Percentiles rank a stretch among this genome's conserved stretches.
Evolutionary conservation across 2,888 invertebrate species (phyloP).

Genomic region (Cephus nigrinus): DNA sequence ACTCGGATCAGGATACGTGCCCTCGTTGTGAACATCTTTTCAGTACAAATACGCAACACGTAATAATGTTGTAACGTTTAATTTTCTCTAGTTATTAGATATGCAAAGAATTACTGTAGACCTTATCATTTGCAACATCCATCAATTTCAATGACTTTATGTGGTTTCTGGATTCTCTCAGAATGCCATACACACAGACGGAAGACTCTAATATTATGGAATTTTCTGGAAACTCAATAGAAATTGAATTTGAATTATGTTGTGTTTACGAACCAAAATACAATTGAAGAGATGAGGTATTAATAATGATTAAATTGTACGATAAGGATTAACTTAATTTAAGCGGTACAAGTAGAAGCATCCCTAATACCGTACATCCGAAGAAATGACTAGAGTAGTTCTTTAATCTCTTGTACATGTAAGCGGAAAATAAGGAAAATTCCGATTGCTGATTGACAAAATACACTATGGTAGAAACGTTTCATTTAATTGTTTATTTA

Average conservation of each 20-base stretch:
- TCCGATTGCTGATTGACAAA: conserved; percentile 29
- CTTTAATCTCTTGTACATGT: conserved; percentile 30
- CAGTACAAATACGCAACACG: conserved; percentile 42
- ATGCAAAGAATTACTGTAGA: conserved; percentile 33
- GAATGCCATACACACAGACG: background rate
- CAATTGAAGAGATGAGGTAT: conserved; percentile 35
- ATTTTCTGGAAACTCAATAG: background rate
- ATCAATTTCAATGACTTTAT: conserved; percentile 26
- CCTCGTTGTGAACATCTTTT: conserved; percentile 38
- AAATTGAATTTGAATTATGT: conserved; percentile 29
- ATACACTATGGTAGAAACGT: conserved; percentile 6
- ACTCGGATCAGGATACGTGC: conserved; percentile 37
- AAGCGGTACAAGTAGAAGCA: conserved; percentile 29
- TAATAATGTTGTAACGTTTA: conserved; percentile 33
- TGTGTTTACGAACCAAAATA: conserved; percentile 37
- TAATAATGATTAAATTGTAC: conserved; percentile 36
- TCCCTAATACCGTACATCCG: conserved; percentile 31
- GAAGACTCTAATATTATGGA: background rate
- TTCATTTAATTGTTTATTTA: background rate
- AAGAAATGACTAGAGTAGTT: conserved; percentile 30
- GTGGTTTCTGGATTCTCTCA: background rate
- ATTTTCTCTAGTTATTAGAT: conserved; percentile 39
- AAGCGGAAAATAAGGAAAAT: conserved; percentile 30
- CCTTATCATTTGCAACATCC: conserved; percentile 27
- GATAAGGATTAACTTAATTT: conserved; percentile 37